Base-by-base conservation (phyloP, 2,888 invertebrate genomes). In the Herminia tarsipennalis region DNA sequence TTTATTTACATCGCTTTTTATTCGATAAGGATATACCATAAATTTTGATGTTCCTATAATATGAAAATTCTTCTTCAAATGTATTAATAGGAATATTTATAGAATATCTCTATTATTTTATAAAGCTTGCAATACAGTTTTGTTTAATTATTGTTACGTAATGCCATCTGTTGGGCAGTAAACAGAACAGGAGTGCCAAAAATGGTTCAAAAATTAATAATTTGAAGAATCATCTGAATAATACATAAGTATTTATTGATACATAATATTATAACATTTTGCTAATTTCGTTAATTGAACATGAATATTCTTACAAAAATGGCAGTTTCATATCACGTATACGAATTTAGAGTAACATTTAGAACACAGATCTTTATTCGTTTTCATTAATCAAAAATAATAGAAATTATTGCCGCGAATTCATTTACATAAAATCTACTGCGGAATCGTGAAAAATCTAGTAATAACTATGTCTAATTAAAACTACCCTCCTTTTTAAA, bases 321-420 rank as follows among this genome's bases (percentile, higher is more conserved):
- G 89, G 89, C 89, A 89, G 89, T 88, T 76, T 77, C 47, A 67
- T 88, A 87, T 88, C 86, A 87, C 88, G 83, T 84, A 86, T 86
- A 87, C 83, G 57, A 81, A 81, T 80, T 77, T 68, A 73, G 64
- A 73, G 58, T 70, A 78, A 81, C 65, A 69, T 73, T 74, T 58
- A 67, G 75, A 83, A 84, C 78, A 78, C 76, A 83, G 63, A 50
- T 57, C 30, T 58, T 57, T 60, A 68, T 57, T 66, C 57, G 56
- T 72, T 72, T 73, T 60, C 42, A 59, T 63, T 37, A 48, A 63
- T 57, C 55, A 55, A 62, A 69, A 69, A 67, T 51, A 69, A 54
- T 54, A 70, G 51, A 72, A 76, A 73, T 86, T 86, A 86, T 88
- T 88, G 85, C 88, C 81, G 63, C 71, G 62, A 78, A 78, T 76